phyloP scores from a whole-genome alignment of 1,140 invertebrate genomes.

The Drosophila persimilis region DNA sequence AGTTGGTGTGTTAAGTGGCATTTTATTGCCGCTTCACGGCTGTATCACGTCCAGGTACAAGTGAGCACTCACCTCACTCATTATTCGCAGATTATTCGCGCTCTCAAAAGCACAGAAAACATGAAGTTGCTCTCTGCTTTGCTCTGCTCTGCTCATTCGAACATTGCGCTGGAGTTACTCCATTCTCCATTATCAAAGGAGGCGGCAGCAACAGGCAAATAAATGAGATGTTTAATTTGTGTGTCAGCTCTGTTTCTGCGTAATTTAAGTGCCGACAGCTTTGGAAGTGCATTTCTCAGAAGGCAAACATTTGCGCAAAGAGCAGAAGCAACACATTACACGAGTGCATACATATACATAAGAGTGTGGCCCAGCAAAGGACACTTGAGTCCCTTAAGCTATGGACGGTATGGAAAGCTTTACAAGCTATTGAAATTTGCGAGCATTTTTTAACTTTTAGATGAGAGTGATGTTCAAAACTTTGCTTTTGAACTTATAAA shows the following conservation, averaged over 20 bases:
- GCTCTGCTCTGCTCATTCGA: neutral
- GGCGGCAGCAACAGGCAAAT: constrained; percentile 11
- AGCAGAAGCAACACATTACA: too few species aligned
- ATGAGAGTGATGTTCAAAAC: too few species aligned
- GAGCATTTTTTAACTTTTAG: too few species aligned
- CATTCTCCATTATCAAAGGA: constrained; percentile 31
- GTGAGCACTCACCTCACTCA: constrained; percentile 26
- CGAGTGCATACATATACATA: too few species aligned
- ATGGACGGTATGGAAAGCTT: too few species aligned
- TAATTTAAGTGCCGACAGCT: neutral
- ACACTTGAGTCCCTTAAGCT: too few species aligned
- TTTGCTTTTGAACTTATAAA: too few species aligned
- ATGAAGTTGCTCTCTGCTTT: constrained; percentile 20
- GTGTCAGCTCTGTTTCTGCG: constrained; percentile 11
- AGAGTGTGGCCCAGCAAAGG: too few species aligned
- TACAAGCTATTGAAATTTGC: too few species aligned
- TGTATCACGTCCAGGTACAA: constrained; percentile 13
- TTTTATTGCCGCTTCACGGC: constrained; percentile 43
- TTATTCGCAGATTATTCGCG: constrained; percentile 49
- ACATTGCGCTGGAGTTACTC: constrained; percentile 11
- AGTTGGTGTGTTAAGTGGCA: constrained; percentile 53
- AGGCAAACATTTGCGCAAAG: too few species aligned
- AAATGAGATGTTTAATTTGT: constrained; percentile 64
- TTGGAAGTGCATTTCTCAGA: constrained; percentile 7
- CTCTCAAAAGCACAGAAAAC: constrained; percentile 9